A percentile compares a stretch with the other conserved stretches of the same genome.
phyloP scores from a whole-genome alignment of 2,113 vertebrate genomes.

The Gnathonemus echidnorhynchus region DNA sequence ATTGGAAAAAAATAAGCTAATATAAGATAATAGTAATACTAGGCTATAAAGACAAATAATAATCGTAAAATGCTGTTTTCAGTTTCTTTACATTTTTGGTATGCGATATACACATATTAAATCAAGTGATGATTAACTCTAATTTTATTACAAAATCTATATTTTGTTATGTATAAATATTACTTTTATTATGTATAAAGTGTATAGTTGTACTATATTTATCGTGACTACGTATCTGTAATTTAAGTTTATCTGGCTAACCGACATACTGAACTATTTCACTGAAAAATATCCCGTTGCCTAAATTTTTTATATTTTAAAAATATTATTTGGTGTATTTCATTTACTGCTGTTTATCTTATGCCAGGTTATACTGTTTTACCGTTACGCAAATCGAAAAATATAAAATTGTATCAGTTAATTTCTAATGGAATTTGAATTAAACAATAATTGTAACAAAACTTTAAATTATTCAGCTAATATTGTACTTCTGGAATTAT shows the following conservation, averaged over 20 bases:
- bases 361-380: not conserved
- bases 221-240: not conserved
- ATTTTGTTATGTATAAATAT: not conserved
- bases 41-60: not conserved
- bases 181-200: not conserved
- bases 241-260: not conserved
- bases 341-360: not conserved
- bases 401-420: not conserved
- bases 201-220: not conserved
- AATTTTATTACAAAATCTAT: not conserved
- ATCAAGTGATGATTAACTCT: not conserved
- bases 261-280: not conserved
- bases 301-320: not conserved
- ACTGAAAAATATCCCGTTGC: not conserved
- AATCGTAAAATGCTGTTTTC: not conserved
- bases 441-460: not conserved
- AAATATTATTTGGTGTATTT: not conserved
- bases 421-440: not conserved
- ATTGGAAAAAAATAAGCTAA: not conserved
- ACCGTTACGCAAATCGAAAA: not conserved
- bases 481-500: not conserved
- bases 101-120: not conserved
- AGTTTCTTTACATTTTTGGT: not conserved
- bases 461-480: not conserved
- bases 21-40: slow-evolving; percentile 7